phyloP scores from a whole-genome alignment of 2,797 vertebrate genomes.

The Xerus rutilus region DNA sequence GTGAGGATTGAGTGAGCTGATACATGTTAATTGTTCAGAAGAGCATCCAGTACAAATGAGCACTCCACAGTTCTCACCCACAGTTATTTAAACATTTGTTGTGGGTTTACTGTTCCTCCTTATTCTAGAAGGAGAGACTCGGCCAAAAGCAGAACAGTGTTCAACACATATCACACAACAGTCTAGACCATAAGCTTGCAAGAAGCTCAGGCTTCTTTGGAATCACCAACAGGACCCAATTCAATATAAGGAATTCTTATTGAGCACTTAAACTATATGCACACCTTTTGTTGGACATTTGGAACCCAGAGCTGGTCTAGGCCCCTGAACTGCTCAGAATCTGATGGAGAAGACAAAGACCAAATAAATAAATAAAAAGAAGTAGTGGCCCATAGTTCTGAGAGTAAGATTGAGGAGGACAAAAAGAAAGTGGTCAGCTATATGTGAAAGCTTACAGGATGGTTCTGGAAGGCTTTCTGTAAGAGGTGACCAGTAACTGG shows the following conservation, averaged over 20 bases:
- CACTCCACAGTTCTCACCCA: neutral
- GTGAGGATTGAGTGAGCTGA: neutral
- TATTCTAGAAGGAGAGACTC: conserved; percentile 12
- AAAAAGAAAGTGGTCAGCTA: neutral
- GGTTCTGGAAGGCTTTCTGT: conserved; percentile 19
- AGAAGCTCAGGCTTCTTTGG: neutral
- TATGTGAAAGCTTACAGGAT: neutral
- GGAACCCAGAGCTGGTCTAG: neutral
- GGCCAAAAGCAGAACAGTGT: neutral
- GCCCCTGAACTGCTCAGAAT: neutral
- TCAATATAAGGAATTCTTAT: neutral
- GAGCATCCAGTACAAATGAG: neutral
- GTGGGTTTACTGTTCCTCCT: neutral
- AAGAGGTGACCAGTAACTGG: neutral
- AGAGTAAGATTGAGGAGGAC: neutral
- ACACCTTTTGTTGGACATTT: neutral
- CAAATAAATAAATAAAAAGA: neutral
- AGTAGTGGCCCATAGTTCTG: neutral
- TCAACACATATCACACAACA: neutral
- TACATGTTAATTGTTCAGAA: neutral
- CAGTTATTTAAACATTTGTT: neutral
- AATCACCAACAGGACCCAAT: neutral
- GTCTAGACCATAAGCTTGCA: neutral
- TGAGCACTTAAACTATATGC: neutral
- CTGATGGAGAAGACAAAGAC: neutral